Evolutionary conservation across 1,140 invertebrate species (phyloP), one percentile per base, ranked within the genome.

Genomic region (Bombus balteatus): DNA sequence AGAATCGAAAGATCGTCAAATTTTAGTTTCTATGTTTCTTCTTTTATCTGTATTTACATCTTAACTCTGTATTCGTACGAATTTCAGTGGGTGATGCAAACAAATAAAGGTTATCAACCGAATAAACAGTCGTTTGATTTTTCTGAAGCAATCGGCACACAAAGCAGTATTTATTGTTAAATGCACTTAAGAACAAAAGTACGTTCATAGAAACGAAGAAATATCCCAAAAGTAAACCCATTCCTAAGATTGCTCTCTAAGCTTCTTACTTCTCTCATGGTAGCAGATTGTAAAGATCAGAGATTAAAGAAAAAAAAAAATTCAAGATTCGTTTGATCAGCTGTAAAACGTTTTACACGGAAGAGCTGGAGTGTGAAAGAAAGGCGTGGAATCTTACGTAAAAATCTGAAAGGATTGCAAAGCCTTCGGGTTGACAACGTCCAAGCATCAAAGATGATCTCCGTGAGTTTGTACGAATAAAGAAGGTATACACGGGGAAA

Each of bases 381-480:
- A 87, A 87, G 86, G 81, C 71, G 68, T 77, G 80, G 53, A 90
- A 91, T 92, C 91, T 92, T 85, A 87, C 85, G 82, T 89, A 68
- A 85, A 88, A 82, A 87, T 92, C 81, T 91, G 72, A 93, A 93
- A 93, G 92, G 92, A 93, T 93, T 93, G 92, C 92, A 86, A 91
- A 90, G 90, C 83, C 83, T 85, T 22, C 72, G 75, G 28, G 70
- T 34, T 72, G 87, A 84, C 72, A 62, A 77, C 87, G 74, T 65
- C 75, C 68, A 76, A 53, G 71, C 65, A 84, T 89, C 90, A 83
- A 83, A 79, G 86, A 89, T 84, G 81, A 91, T 91, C 88, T 72
- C 39, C 39, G 74, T 28, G 37, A 85, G 83, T 70, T 88, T 84
- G n/a, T 78, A 90, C 83, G 90, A 74, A 91, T 89, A 91, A 92